A percentile compares a stretch with the other conserved stretches of the same genome.
phyloP scores from a whole-genome alignment of 1,140 invertebrate species.

The Luehdorfia chinensis region DNA sequence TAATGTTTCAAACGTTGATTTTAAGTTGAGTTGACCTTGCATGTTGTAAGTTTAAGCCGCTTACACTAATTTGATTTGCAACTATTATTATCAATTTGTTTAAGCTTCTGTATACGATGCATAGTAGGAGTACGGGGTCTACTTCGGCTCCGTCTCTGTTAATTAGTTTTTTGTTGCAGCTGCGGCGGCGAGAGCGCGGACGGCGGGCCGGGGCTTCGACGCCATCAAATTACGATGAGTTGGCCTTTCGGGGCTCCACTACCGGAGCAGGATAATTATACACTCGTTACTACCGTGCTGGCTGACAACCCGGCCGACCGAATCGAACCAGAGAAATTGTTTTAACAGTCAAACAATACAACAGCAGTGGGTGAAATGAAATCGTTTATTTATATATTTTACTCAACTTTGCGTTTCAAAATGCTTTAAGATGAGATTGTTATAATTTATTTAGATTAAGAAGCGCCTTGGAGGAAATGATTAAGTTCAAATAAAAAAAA shows the following conservation, averaged over 20 bases:
- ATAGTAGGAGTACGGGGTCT: constrained; percentile 34
- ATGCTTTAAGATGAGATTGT: too few species aligned
- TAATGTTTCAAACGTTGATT: too few species aligned
- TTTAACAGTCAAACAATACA: constrained; percentile 13
- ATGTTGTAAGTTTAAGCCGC: too few species aligned
- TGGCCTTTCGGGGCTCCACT: constrained; percentile 56
- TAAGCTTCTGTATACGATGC: constrained; percentile 1
- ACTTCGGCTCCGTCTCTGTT: constrained; percentile 57
- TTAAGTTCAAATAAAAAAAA: too few species aligned
- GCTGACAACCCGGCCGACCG: constrained; percentile 25
- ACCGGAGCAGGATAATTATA: constrained; percentile 73
- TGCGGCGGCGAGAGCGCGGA: constrained; percentile 8
- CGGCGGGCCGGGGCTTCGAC: constrained; percentile 55
- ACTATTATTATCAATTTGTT: constrained; percentile 15
- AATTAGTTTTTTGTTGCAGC: constrained; percentile 70
- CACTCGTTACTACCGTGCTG: constrained; percentile 74
- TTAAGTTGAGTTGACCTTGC: too few species aligned
- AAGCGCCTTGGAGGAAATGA: too few species aligned
- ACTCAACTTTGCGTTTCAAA: too few species aligned
- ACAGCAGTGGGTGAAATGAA: too few species aligned
- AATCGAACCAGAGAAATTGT: constrained; percentile 14
- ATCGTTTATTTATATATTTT: too few species aligned
- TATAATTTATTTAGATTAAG: too few species aligned
- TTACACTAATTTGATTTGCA: constrained; percentile 10
- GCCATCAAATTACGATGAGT: constrained; percentile 76